Evolutionary conservation across 2,113 vertebrate species (phyloP), one percentile per base, ranked within the genome.

Genomic region (Bothrops jararaca): DNA sequence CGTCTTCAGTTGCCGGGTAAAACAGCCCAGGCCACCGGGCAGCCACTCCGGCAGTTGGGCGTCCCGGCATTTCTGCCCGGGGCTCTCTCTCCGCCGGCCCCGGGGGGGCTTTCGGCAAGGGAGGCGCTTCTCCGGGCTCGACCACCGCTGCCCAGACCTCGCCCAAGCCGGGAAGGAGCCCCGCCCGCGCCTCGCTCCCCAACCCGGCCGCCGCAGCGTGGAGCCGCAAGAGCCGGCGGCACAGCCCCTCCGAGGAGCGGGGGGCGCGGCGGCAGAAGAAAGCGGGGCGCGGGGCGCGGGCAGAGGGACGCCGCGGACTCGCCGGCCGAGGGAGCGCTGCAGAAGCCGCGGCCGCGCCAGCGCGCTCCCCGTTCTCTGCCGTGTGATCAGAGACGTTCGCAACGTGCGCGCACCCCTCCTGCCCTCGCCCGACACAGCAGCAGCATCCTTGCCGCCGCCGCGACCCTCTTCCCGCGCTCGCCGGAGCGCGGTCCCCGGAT

Each of bases 321-420:
- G 23, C 20, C 12, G 5, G 39, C 7, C 22, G 48, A 54, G 18
- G 9, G 23, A 42, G 52, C 69, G 13, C n/a, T 48, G 45, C 56
- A 26, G 58, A 29, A 23, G 60, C 5, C 53, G 18, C n/a, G 22
- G n/a, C n/a, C 90, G n/a, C 42, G 89, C 18, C 26, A n/a, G 24
- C 34, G 80, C 91, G 2, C 87, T 5, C 52, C 48, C n/a, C 45
- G 18, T 11, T 34, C 92, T 57, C 92, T 57, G 34, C 89, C 89
- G 39, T 85, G 85, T 53, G 57, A n/a, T 86, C 89, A 8, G 89
- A 34, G 56, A 58, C 89, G 56, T 90, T 86, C 92, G 45, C 80
- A 89, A 89, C 91, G 91, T 92, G 91, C 91, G 91, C 87, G 87
- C 39, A 52, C n/a, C 57, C 7, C 20, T 18, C 23, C 90, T n/a